Evolutionary conservation across 2,113 vertebrate species (phyloP), one percentile per base, ranked within the genome.

Genomic region (Sarotherodon lohbergeri): DNA sequence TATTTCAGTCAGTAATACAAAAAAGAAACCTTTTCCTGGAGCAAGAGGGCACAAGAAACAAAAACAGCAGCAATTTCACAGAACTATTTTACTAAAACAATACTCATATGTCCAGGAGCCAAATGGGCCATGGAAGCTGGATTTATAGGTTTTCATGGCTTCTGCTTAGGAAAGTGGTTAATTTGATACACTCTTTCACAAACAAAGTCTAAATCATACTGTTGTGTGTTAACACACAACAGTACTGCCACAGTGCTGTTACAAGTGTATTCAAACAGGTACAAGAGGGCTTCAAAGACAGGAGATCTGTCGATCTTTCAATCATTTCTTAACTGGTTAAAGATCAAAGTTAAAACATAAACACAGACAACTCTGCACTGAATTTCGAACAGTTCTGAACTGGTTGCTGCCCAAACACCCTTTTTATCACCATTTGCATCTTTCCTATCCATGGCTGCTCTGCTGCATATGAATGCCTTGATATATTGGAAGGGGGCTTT

Each of bases 401-500:
- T 55, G 57, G 79, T 27, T 68, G 34, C 81, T 61, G 76, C 63
- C 16, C 41, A 9, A 41, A 80, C 24, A 29, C 48, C 43, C 4
- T 59, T 56, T 50, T 90, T n/a, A 78, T 73, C 10, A 32, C 43
- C 46, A 32, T 83, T n/a, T 78, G 46, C 68, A 24, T 80, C 61
- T 12, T 48, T 41, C 27, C 41, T 32, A 19, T 81, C 76, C 71
- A 24, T 13, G 12, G 16, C 54, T 76, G 50, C 39, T 57, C 50
- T 55, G 32, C 39, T 68, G 14, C 71, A 36, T 76, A 59, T 29
- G 46, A 83, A 71, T 32, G 12, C 46, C 78, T 73, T 91, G 66
- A 90, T 76, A 79, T 80, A 82, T 76, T 89, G 84, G 86, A 83
- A 39, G 52, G 34, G 59, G 87, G 48, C 66, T 78, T 83, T 87